Evolutionary conservation across 1,140 invertebrate species (phyloP).

Genomic region (Macrobrachium rosenbergii): DNA sequence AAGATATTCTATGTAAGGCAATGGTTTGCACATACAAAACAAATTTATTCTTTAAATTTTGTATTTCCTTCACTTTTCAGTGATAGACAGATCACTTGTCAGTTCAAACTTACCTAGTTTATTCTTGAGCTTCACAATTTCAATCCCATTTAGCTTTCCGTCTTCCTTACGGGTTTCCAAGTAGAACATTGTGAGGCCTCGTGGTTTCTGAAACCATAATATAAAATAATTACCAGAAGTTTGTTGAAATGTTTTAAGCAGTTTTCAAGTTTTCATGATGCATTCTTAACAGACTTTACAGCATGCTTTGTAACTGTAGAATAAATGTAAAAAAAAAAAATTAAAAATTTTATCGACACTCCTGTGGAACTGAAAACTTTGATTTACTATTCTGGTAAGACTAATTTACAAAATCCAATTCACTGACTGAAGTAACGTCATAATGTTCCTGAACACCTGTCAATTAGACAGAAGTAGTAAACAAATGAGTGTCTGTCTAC

Average conservation of each 20-base stretch:
- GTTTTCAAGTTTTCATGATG: too few relatives aligned
- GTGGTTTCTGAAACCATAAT: conserved; percentile 70
- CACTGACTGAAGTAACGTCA: too few relatives aligned
- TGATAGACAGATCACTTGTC: not conserved
- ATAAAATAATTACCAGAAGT: not conserved
- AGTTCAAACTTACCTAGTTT: conserved; percentile 71
- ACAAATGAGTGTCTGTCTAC: too few relatives aligned
- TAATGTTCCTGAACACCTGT: too few relatives aligned
- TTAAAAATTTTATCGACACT: not conserved
- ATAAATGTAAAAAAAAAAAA: not conserved
- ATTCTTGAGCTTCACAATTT: conserved; percentile 75
- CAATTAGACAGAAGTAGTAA: too few relatives aligned
- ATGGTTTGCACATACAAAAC: too few relatives aligned
- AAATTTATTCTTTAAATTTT: too few relatives aligned
- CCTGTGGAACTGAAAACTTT: not conserved
- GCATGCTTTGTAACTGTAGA: too few relatives aligned
- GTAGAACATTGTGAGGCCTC: conserved; percentile 75
- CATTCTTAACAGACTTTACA: too few relatives aligned
- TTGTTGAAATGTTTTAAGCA: not conserved
- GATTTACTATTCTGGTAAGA: not conserved
- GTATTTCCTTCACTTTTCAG: not conserved
- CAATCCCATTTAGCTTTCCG: conserved; percentile 73
- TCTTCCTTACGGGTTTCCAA: conserved; percentile 71
- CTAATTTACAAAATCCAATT: too few relatives aligned
- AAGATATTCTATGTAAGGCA: too few relatives aligned